Base-by-base conservation (phyloP, 2,888 invertebrate species). In the Anagyrus pseudococci region DNA sequence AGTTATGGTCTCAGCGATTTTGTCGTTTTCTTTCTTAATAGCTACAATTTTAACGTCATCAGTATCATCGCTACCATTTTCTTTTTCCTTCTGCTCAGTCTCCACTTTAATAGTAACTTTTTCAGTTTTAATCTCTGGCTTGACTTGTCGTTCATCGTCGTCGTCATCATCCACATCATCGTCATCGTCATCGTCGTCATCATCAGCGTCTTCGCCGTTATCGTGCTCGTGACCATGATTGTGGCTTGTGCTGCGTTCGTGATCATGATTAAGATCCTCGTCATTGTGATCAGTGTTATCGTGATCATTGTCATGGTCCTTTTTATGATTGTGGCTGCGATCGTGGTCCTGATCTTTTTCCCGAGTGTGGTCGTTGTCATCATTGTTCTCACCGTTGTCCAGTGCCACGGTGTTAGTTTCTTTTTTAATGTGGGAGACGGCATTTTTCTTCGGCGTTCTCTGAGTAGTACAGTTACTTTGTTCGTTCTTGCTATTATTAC, bases 1-100 rank as follows among this genome's bases (percentile, higher is more conserved):
- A 0, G 81, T 76, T 56, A 81, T 74, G 23, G 75, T 74, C 54
- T 78, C 79, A 2, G 75, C 71, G 25, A 75, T 73, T 57, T 77
- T 80, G 44, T 77, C 77, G n/a, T n/a, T n/a, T 33, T 78, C 77
- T 69, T 72, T 72, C 58, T 76, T 80, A 15, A 73, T 67, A 7
- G 68, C 50, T 13, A 69, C 68, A 41, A 76, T 76, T 43, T 64
- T 61, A 19, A 62, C 49, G 7, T 68, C 53, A 13, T 64, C 55
- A 29, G 72, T 72, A 48, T 71, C 71, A 4, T 67, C 53, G 20
- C 61, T 26, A 6, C 58, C 25, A 70, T 71, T 10, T 72, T 74
- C 33, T 58, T 62, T 29, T 29, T 75, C 75, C 20, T 76, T 76
- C 55, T 75, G 75, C 25, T 69, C 46, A 0, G 74, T 73, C 25